Percentiles rank a stretch among this genome's conserved stretches.
Evolutionary conservation across 2,113 vertebrate genomes (phyloP).

Genomic region (Cathartes aura): DNA sequence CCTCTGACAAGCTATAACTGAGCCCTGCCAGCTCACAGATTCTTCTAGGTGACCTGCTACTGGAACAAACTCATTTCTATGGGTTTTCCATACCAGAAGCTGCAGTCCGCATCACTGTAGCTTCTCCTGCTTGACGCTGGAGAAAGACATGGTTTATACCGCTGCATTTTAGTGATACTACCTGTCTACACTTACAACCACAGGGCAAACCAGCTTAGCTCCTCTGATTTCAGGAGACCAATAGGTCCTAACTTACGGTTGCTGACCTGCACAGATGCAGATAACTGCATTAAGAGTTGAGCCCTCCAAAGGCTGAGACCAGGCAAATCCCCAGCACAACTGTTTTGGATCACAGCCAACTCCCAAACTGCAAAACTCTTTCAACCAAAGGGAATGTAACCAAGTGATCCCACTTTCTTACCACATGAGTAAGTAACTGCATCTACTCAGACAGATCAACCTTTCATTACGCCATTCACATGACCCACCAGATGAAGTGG

Average conservation of each 20-base stretch:
- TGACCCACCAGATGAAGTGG: constrained; percentile 13
- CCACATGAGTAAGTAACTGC: not conserved
- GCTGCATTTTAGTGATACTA: not conserved
- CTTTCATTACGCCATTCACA: not conserved
- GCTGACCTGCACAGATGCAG: not conserved
- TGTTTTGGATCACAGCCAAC: not conserved
- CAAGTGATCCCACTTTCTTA: not conserved
- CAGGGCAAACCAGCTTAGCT: not conserved
- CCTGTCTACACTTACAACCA: not conserved
- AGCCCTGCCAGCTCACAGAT: not conserved
- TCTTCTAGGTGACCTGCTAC: not conserved
- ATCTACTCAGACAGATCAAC: not conserved
- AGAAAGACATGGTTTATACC: not conserved
- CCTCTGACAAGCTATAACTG: not conserved
- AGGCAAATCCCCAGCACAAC: not conserved
- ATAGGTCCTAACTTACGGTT: accelerated
- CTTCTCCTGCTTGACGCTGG: not conserved
- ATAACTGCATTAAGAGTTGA: not conserved
- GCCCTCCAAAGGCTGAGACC: not conserved
- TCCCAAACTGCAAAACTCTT: not conserved
- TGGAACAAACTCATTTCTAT: not conserved
- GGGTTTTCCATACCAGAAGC: not conserved
- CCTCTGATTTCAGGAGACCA: not conserved
- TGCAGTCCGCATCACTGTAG: not conserved
- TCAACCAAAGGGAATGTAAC: not conserved